phyloP scores from a whole-genome alignment of 1,140 invertebrate genomes.

The Neodiprion virginianus region DNA sequence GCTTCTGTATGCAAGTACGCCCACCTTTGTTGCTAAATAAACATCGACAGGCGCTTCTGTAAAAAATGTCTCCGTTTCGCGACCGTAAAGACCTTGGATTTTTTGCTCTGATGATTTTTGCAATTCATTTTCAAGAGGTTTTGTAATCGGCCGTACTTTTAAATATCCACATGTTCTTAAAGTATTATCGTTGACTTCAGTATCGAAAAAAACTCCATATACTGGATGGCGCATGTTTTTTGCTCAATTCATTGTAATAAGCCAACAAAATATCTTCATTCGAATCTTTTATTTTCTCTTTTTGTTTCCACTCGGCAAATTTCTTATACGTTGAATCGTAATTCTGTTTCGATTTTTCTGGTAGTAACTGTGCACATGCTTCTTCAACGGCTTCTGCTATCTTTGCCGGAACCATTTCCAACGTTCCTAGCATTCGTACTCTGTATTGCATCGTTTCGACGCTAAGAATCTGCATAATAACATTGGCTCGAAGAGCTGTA shows the following conservation, averaged over 20 bases:
- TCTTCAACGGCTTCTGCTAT: not conserved
- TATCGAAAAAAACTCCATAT: constrained; percentile 23
- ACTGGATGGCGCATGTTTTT: constrained; percentile 11
- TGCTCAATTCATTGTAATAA: not conserved
- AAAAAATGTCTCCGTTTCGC: constrained; percentile 16
- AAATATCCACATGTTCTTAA: constrained; percentile 19
- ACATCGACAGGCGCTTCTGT: constrained; percentile 20
- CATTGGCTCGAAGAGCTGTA: not conserved
- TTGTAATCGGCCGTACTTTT: constrained; percentile 12
- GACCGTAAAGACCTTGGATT: constrained; percentile 10
- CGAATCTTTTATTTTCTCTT: not conserved
- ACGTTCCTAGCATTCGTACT: not conserved
- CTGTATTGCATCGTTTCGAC: not conserved
- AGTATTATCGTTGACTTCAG: constrained; percentile 20
- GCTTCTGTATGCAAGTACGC: not conserved
- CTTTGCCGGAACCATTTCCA: not conserved
- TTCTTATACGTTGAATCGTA: not conserved
- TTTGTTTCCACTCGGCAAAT: not conserved
- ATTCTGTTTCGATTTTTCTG: not conserved
- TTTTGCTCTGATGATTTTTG: constrained; percentile 12
- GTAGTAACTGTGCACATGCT: not conserved
- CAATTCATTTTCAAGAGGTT: constrained; percentile 21
- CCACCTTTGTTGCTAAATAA: constrained; percentile 26
- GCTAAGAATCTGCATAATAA: not conserved
- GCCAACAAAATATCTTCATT: not conserved